These are phyloP conservation scores for Agrotis segetum DNA, from an alignment of 2,888 invertebrate genomes.

Conservation along the genomic window DNA sequence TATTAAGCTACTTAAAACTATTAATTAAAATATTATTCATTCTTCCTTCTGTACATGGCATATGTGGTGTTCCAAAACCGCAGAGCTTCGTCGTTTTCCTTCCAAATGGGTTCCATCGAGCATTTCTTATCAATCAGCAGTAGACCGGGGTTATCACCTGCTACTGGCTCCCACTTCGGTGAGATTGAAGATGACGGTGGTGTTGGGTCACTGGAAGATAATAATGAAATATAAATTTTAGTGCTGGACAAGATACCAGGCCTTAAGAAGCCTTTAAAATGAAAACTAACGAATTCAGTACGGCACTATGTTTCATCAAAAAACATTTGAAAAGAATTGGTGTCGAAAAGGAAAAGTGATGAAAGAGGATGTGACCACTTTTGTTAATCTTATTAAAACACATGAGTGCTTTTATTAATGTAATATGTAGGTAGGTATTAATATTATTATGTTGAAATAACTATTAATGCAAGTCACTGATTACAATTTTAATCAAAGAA, in stretches of 20 bases:
- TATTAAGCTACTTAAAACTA: background rate
- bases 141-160: slow-evolving; percentile 15
- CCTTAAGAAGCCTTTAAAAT: background rate
- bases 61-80: slow-evolving; percentile 82
- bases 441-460: background rate
- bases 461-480: background rate
- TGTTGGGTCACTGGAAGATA: slow-evolving; percentile 30
- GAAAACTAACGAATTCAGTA: background rate
- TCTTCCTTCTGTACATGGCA: slow-evolving; percentile 80
- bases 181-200: slow-evolving; percentile 31
- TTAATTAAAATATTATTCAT: slow-evolving; percentile 13
- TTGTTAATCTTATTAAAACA: background rate
- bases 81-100: slow-evolving; percentile 66
- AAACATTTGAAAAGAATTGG: too few species aligned
- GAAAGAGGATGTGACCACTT: too few species aligned
- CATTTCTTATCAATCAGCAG: slow-evolving; percentile 31
- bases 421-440: background rate
- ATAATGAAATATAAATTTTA: background rate
- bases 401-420: background rate
- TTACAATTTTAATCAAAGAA: background rate
- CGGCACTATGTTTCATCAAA: too few species aligned
- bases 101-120: slow-evolving; percentile 30
- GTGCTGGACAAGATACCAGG: too few species aligned
- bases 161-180: slow-evolving; percentile 41
- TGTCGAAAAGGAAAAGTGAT: too few species aligned